Conservation (phyloP, 2,888 invertebrate species). For the Drosophila fulvimacula region DNA sequence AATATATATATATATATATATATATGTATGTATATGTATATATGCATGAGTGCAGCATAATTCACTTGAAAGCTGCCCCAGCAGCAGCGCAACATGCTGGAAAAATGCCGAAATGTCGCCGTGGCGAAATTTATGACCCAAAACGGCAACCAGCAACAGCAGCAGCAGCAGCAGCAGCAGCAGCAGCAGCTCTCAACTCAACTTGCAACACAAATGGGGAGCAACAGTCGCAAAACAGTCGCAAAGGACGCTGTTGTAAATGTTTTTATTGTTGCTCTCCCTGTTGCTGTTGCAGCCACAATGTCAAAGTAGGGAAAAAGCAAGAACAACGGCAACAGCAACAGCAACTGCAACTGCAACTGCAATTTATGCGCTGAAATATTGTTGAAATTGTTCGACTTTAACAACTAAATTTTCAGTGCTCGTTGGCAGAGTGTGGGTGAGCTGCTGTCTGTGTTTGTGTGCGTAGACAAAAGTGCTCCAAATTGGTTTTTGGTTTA, state of each 20-base stretch:
- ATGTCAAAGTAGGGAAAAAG: conserved; percentile 57
- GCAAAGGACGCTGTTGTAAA: conserved; percentile 54
- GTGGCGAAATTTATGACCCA: conserved; percentile 76
- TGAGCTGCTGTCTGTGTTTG: conserved; percentile 12
- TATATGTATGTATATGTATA: not conserved
- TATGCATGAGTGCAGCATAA: conserved; percentile 20
- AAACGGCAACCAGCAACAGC: conserved; percentile 56
- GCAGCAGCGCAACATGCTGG: conserved; percentile 60
- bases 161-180: conserved; percentile 27
- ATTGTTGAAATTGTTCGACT: conserved; percentile 79
- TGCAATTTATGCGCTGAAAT: conserved; percentile 78
- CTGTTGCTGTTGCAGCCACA: conserved; percentile 51
- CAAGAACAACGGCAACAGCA: conserved; percentile 40
- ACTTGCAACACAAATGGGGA: conserved; percentile 60
- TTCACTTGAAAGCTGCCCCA: conserved; percentile 44
- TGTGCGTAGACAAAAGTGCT: conserved; percentile 59
- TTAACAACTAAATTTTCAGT: conserved; percentile 79
- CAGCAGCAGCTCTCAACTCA: conserved; percentile 38
- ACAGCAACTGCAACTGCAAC: conserved; percentile 50
- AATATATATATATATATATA: not conserved
- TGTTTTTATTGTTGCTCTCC: conserved; percentile 20
- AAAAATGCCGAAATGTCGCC: conserved; percentile 80
- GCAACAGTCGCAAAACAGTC: conserved; percentile 57
- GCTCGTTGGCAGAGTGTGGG: conserved; percentile 18
- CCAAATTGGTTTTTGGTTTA: conserved; percentile 74